Evolutionary conservation across 2,797 vertebrate species (phyloP).

Genomic region (Diplodus sargus): DNA sequence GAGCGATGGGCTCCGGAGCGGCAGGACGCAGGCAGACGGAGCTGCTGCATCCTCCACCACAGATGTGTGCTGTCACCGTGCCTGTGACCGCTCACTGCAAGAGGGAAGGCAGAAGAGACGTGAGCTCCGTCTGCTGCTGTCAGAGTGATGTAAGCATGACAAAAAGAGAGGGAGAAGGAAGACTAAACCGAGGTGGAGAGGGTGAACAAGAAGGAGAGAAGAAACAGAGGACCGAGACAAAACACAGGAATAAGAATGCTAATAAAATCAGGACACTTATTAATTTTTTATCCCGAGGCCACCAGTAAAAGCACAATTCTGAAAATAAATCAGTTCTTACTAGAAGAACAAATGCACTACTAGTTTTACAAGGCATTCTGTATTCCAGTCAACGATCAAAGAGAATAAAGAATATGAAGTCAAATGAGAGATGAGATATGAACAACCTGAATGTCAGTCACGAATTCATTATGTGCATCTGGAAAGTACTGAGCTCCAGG

Average conservation of each 20-base stretch:
- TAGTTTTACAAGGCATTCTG: background rate
- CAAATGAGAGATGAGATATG: background rate
- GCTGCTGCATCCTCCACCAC: slow-evolving; percentile 42
- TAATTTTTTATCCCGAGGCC: background rate
- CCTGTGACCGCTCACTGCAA: slow-evolving; percentile 17
- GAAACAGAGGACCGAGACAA: background rate
- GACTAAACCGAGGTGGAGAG: background rate
- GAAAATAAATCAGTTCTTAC: background rate
- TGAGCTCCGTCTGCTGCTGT: slow-evolving; percentile 30
- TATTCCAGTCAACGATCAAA: background rate
- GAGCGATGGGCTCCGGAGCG: slow-evolving; percentile 50
- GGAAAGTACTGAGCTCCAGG: background rate
- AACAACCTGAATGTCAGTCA: slow-evolving; percentile 1
- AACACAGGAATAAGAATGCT: background rate
- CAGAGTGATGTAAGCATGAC: slow-evolving; percentile 22
- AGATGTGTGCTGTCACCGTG: slow-evolving; percentile 40
- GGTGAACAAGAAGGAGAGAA: background rate
- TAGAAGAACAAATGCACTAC: background rate
- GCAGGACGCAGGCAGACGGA: background rate
- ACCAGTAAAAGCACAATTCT: background rate
- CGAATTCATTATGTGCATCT: background rate
- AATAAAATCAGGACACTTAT: slow-evolving; percentile 6
- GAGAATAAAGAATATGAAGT: background rate
- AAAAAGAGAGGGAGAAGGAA: slow-evolving; percentile 1
- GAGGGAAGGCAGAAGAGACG: slow-evolving; percentile 10